These are phyloP conservation scores for Macropus fuliginosus DNA, from an alignment of 2,797 vertebrate genomes.

Conservation along the genomic window DNA sequence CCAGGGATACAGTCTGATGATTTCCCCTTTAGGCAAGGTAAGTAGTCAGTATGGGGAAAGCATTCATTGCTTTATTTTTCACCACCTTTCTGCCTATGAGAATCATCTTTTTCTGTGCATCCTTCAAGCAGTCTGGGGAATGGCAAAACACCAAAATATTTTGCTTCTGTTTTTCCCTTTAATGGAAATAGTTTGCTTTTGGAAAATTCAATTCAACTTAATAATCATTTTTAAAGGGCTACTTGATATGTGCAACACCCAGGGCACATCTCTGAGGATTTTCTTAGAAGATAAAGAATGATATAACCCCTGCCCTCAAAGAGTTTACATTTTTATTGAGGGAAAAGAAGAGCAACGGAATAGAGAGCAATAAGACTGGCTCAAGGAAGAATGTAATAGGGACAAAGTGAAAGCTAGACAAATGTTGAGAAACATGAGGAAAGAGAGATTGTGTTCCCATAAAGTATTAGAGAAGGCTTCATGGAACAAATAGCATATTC, in stretches of 20 bases:
- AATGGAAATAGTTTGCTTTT: neutral
- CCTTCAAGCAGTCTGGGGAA: neutral
- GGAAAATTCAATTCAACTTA: neutral
- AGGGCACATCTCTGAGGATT: slow-evolving; percentile 43
- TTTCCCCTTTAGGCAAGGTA: neutral
- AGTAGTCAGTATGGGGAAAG: neutral
- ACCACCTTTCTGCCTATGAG: neutral
- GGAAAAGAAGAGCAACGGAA: neutral
- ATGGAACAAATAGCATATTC: neutral
- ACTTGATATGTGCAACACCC: neutral
- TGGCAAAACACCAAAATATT: neutral
- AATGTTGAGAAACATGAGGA: neutral
- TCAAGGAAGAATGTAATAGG: neutral
- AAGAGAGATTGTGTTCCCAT: neutral
- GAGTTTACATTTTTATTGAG: neutral
- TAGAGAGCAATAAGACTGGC: neutral
- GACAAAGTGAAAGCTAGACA: neutral
- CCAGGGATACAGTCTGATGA: neutral
- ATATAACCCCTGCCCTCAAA: neutral
- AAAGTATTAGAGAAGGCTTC: neutral
- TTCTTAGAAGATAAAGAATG: neutral
- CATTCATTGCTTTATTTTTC: neutral
- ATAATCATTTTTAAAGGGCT: neutral
- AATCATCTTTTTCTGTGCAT: neutral
- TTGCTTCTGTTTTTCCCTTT: neutral